A percentile compares a stretch with the other conserved stretches of the same genome.
These are phyloP conservation scores for Raja brachyura DNA, from an alignment of 2,113 vertebrate species.

Conservation along the genomic window DNA sequence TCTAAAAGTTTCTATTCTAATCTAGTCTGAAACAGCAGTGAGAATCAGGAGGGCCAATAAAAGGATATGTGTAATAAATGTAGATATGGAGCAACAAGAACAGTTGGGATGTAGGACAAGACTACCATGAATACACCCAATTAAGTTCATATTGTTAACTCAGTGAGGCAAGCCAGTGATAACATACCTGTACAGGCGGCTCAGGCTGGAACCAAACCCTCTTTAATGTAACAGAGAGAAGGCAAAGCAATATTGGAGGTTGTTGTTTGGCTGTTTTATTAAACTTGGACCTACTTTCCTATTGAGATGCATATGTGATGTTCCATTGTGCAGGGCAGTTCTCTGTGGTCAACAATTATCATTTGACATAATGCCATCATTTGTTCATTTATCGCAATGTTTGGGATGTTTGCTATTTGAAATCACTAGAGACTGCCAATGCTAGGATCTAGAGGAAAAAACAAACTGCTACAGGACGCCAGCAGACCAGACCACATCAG, in stretches of 20 bases:
- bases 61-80: background rate
- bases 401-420: background rate
- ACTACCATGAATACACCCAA: background rate
- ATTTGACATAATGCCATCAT: background rate
- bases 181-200: background rate
- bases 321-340: background rate
- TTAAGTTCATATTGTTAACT: too few relatives aligned
- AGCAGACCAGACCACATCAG: too few relatives aligned
- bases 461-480: too few relatives aligned
- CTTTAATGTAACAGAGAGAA: background rate
- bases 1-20: too few relatives aligned
- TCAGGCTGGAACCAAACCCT: background rate
- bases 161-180: background rate
- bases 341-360: background rate
- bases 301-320: background rate
- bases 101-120: background rate
- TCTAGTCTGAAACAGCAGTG: background rate
- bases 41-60: background rate
- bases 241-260: background rate
- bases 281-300: background rate
- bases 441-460: too few relatives aligned
- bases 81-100: background rate
- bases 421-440: too few relatives aligned
- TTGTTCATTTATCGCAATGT: background rate
- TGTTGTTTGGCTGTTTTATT: background rate